Evolutionary conservation across 1,140 invertebrate genomes (phyloP), one percentile per base, ranked within the genome.

Genomic region (Drosophila lowei): DNA sequence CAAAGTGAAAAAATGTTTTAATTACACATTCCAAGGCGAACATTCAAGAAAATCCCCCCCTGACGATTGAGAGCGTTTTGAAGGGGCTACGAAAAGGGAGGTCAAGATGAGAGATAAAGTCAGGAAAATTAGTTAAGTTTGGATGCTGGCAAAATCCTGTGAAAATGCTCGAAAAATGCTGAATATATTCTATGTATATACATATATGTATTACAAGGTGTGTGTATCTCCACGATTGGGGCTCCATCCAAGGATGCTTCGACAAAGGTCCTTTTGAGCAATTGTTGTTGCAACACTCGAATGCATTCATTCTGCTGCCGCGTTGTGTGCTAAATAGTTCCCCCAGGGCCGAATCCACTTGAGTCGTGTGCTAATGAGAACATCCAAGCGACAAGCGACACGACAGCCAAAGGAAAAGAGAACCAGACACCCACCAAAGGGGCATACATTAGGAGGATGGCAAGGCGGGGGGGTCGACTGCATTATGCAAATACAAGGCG

Each of bases 321-420:
- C 54, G 72, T 71, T 81, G 76, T 83, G 72, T 68, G 84, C 79
- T 89, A 84, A 89, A 89, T 89, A 89, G 86, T 89, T 89, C 75
- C 85, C 86, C 55, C 63, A 72, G 86, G 86, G 75, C 66, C 44
- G 72, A 81, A 81, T 76, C 68, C 80, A 81, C 85, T 89, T 80
- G 85, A 89, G 81, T 54, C 67, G 86, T 89, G 86, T 89, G 80
- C 86, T 89, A 89, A 89, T 89, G 85, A 89, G 80, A 83, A 89
- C 71, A 75, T 78, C 83, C 78, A 66, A 61, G 83, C 68, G 66
- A 76, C 73, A 77, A 77, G 23, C 46, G 21, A 43, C 44, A 42
- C 50, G 52, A 54, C 64, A 34, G 18, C 49, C 44, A 64, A 70
- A 71, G 54, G 73, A 59, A 59, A 53, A 58, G 41, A 47, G 56